Base-by-base conservation (phyloP, 2,888 invertebrate species). In the Archaeoteleia sp. region DNA sequence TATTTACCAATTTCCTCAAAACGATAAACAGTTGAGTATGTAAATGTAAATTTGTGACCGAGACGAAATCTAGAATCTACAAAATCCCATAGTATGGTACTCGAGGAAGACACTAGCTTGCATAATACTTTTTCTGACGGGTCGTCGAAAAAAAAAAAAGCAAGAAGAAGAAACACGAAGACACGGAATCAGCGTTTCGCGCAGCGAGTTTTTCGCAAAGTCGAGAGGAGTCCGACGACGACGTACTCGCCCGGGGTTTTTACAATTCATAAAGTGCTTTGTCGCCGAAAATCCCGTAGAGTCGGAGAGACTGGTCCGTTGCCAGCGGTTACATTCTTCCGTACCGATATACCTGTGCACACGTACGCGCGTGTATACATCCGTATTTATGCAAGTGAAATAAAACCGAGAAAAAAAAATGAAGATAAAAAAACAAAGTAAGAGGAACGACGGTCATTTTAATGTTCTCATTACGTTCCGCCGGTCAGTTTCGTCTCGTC, bases 251-350 rank as follows among this genome's bases (percentile, higher is more conserved):
- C 65, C 48, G 20, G 57, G 49, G 68, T 77, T 79, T 77, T 78
- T 75, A 78, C 76, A 74, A 78, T 76, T 77, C 76, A 76, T 75
- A 77, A 78, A 76, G 76, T 78, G 76, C 76, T 75, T 78, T 76
- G 77, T 78, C 76, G 74, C 65, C 71, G 70, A 76, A 76, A 75
- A 75, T 74, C 73, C 70, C 43, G 68, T 66, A 57, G 65, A 70
- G 58, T 61, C 53, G n/a, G n/a, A n/a, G n/a, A 45, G 65, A 60
- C 65, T 70, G 70, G 69, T 78, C 62, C 70, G 67, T 60, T 74
- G 77, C 74, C 73, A 73, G 62, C 60, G 51, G 43, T 60, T 42
- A 25, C 46, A 39, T 55, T 15, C 48, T 55, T 45, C 51, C 30
- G 37, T 48, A 17, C 55, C 34, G 51, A n/a, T n/a, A 48, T 66